Evolutionary conservation across 2,797 vertebrate species (phyloP).

Genomic region (Delichon dasypus): DNA sequence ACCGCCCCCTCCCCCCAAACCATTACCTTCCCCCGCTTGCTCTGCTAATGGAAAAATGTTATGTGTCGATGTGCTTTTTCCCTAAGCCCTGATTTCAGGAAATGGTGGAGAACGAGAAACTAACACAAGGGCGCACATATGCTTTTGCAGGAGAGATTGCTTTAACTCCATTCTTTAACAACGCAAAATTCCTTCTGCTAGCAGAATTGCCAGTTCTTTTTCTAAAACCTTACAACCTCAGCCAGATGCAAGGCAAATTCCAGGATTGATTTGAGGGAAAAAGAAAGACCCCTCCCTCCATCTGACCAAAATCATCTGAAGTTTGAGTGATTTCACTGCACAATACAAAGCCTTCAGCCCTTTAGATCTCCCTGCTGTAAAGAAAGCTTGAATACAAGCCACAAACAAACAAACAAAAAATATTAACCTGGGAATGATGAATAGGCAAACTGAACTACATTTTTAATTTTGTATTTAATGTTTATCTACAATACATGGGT

Average conservation of each 20-base stretch:
- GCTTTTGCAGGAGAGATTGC: background rate
- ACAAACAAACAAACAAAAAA: background rate
- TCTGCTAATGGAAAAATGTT: constrained; percentile 71
- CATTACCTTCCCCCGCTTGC: constrained; percentile 72
- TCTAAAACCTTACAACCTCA: background rate
- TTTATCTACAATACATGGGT: background rate
- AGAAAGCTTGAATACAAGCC: background rate
- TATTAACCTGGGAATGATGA: background rate
- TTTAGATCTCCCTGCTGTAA: background rate
- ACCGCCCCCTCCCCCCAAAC: constrained; percentile 44
- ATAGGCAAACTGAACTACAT: background rate
- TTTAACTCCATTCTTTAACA: background rate
- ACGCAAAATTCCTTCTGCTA: background rate
- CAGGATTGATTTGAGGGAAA: background rate
- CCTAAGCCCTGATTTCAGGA: constrained; percentile 63
- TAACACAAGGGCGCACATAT: background rate
- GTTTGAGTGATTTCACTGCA: background rate
- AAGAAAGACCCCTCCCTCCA: background rate
- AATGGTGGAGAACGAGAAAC: constrained; percentile 63
- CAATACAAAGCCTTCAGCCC: background rate
- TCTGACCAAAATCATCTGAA: background rate
- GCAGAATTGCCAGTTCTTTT: background rate
- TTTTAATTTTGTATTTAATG: constrained; percentile 1
- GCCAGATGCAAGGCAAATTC: background rate
- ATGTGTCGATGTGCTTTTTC: constrained; percentile 62